These are phyloP conservation scores for Uropetala carovei DNA, from an alignment of 2,888 invertebrate genomes.

Conservation along the genomic window DNA sequence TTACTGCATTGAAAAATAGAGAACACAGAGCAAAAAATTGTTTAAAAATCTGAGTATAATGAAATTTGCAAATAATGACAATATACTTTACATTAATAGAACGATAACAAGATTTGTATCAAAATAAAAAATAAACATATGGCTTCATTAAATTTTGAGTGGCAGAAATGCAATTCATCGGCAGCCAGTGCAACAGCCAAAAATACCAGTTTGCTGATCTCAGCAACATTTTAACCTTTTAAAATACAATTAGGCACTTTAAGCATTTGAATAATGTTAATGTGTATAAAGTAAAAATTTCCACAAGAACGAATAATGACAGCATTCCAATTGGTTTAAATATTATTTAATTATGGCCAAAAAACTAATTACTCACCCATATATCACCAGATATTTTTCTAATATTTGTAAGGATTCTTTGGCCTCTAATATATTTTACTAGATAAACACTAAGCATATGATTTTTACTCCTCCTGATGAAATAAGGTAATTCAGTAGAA, in stretches of 20 bases:
- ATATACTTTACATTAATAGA: too few relatives aligned
- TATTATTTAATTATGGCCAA: background rate
- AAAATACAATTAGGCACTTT: too few relatives aligned
- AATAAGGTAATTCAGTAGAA: slow-evolving; percentile 80
- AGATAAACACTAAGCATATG: slow-evolving; percentile 91
- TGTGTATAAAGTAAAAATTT: background rate
- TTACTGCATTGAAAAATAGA: too few relatives aligned
- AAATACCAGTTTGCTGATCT: background rate
- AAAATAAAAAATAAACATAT: too few relatives aligned
- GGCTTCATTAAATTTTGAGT: background rate
- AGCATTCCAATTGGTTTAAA: too few relatives aligned
- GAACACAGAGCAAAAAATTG: too few relatives aligned
- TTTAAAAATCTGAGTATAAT: too few relatives aligned
- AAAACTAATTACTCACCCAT: slow-evolving; percentile 78
- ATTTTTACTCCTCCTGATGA: slow-evolving; percentile 85
- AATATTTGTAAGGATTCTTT: slow-evolving; percentile 82
- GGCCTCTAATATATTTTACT: slow-evolving; percentile 78
- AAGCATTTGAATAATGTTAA: background rate
- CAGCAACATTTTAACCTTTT: too few relatives aligned
- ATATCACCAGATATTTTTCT: slow-evolving; percentile 90
- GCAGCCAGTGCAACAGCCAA: background rate
- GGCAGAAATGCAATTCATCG: background rate
- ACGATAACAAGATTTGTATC: too few relatives aligned
- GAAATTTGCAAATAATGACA: too few relatives aligned
- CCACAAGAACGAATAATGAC: too few relatives aligned